Evolutionary conservation across 2,113 vertebrate genomes (phyloP).

Genomic region (Corythornis cristatus): DNA sequence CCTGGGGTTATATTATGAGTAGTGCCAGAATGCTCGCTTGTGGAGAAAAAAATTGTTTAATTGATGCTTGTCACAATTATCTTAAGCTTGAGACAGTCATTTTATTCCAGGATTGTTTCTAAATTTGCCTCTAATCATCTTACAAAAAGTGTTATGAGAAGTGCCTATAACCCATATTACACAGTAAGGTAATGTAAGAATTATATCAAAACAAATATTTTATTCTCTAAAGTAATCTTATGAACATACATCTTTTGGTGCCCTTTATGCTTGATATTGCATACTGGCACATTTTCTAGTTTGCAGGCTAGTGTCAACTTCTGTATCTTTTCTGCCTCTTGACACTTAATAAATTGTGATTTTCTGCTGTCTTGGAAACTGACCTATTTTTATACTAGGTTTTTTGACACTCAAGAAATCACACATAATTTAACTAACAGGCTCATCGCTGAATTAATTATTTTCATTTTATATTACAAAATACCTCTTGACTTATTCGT

Average conservation of each 20-base stretch:
- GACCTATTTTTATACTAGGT: neutral
- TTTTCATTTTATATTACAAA: neutral
- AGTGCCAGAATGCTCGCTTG: neutral
- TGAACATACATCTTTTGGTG: neutral
- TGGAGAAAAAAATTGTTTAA: neutral
- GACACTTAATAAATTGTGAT: neutral
- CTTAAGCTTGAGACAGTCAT: neutral
- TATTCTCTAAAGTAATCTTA: neutral
- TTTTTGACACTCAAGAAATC: neutral
- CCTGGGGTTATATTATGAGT: neutral
- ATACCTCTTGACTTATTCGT: neutral
- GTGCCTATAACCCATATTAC: neutral
- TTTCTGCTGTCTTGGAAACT: slow-evolving; percentile 1
- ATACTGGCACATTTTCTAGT: neutral
- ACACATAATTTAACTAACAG: neutral
- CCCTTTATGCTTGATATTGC: neutral
- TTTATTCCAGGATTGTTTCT: neutral
- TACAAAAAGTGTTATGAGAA: neutral
- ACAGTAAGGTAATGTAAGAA: neutral
- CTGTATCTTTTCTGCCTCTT: neutral
- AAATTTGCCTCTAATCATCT: neutral
- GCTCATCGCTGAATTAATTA: neutral
- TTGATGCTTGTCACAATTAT: neutral
- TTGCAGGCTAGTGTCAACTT: neutral
- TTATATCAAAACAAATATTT: neutral